Evolutionary conservation across 2,797 vertebrate species (phyloP), one percentile per base, ranked within the genome.

Genomic region (Merluccius polli): DNA sequence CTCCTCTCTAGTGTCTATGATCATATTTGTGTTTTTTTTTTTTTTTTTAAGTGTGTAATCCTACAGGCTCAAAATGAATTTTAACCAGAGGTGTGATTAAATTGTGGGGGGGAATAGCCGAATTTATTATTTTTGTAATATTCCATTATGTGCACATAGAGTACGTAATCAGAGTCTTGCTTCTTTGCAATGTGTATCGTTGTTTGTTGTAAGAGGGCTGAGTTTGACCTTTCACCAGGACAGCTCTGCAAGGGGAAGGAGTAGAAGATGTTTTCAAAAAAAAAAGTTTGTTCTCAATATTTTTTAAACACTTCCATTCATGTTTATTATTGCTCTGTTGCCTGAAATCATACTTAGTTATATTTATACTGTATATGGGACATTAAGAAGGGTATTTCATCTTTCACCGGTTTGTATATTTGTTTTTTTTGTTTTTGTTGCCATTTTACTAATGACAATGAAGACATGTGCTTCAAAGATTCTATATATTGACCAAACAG

Each of bases 381-480:
- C 91, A 92, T 93, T 92, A 85, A 93, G 94, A 94, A 94, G 93
- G 95, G 94, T 94, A 90, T 89, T 92, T 94, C 83, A 84, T 91
- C 91, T 93, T 92, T 69, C 59, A 27, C 59, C 15, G 90, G 93
- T 95, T 94, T 96, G 95, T 97, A 95, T 98, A 96, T 97, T 97
- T 92, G n/a, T 65, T 27, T 65, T 1, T 27, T 65, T 65, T 13
- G 24, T 24, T 65, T 65, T 65, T 24, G 59, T 95, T 96, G 94
- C 93, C 94, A 94, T 92, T 91, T 69, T 93, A 92, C 90, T 90
- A 89, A 91, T 86, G 89, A 91, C 73, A 71, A 91, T 76, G 85
- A 92, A 81, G 92, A 91, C 87, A 77, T 85, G 86, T 93, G 87
- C 93, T 89, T 91, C 59, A 85, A 91, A 92, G 78, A 81, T 90